phyloP scores from a whole-genome alignment of 2,888 invertebrate genomes.

The Augochlorella aurata region DNA sequence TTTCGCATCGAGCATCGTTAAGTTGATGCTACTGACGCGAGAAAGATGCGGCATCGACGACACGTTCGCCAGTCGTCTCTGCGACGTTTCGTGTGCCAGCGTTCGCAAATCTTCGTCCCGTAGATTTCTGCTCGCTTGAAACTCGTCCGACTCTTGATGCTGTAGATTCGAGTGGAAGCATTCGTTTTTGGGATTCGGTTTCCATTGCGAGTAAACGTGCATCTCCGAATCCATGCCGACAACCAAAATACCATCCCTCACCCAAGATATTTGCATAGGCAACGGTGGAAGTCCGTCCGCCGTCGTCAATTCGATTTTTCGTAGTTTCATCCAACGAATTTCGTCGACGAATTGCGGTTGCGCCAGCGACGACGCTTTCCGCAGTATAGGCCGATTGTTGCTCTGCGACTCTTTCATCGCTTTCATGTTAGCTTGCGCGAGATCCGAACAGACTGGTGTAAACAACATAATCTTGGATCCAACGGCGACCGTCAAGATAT shows the following conservation, averaged over 20 bases:
- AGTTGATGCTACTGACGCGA: conserved; percentile 91
- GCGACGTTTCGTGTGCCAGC: conserved; percentile 87
- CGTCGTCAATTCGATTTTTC: conserved; percentile 94
- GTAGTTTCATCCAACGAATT: conserved; percentile 97
- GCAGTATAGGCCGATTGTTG: conserved; percentile 91
- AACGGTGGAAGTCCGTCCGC: conserved; percentile 98
- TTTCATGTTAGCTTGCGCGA: conserved; percentile 96
- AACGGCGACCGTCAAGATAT: conserved; percentile 97
- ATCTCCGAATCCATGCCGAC: conserved; percentile 99
- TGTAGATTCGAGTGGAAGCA: conserved; percentile 78
- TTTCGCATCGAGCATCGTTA: conserved; percentile 90
- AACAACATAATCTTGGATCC: conserved; percentile 96
- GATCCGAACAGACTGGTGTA: conserved; percentile 95
- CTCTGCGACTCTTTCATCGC: conserved; percentile 94
- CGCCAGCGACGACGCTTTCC: conserved; percentile 95
- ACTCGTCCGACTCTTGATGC: conserved; percentile 87
- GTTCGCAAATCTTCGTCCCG: conserved; percentile 88
- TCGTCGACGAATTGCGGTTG: conserved; percentile 95
- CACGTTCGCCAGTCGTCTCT: conserved; percentile 87
- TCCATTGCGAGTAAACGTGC: conserved; percentile 99
- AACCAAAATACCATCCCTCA: conserved; percentile 97
- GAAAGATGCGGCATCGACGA: conserved; percentile 92
- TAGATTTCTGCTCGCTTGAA: conserved; percentile 88
- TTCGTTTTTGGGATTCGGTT: conserved; percentile 85
- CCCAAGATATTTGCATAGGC: conserved; percentile 99